Base-by-base conservation (phyloP, 2,113 vertebrate genomes). In the Dinomys branickii region DNA sequence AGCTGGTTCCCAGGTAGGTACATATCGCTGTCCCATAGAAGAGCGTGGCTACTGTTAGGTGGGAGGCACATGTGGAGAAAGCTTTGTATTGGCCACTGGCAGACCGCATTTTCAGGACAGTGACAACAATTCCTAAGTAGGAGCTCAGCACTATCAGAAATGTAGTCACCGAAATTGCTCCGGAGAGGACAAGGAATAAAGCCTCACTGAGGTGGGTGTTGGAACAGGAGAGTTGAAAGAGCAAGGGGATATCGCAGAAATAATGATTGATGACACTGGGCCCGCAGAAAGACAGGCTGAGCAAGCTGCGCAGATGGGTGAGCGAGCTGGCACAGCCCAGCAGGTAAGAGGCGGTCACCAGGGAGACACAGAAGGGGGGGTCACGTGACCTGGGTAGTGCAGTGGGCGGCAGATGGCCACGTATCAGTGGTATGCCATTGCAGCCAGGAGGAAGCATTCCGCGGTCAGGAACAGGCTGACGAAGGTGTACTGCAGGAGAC, bases 21-120 rank as follows among this genome's bases (percentile, higher is more conserved):
- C 95, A 96, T n/a, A 96, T 97, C 69, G 97, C 63, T 30, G 97
- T 97, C 56, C 96, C 94, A 0, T 97, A 98, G 80, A 98, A 97
- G 19, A 98, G 93, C 13, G 69, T 85, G 3, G 94, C 93, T 8
- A 97, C 88, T 0, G 13, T 92, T 2, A 98, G 30, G 82, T 98
- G 97, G 33, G 97, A 97, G 5, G 94, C 69, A 73, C 96, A 97
- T 0, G 81, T 97, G 24, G 93, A 98, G 28, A 98, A n/a, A 1
- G 96, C 93, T 92, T 96, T 97, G 30, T 93, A 78, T 12, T 88
- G 96, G 63, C 94, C 95, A 20, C 75, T 75, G 52, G 38, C 50
- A 1, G 97, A 97, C 41, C 47, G n/a, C 24, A 90, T 93, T 81
- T 85, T 95, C 22, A 98, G 65, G 10, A 98, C 71, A 22, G 84